These are phyloP conservation scores for Brachionus manjavacas DNA, from an alignment of 1,140 invertebrate species.

Conservation along the genomic window DNA sequence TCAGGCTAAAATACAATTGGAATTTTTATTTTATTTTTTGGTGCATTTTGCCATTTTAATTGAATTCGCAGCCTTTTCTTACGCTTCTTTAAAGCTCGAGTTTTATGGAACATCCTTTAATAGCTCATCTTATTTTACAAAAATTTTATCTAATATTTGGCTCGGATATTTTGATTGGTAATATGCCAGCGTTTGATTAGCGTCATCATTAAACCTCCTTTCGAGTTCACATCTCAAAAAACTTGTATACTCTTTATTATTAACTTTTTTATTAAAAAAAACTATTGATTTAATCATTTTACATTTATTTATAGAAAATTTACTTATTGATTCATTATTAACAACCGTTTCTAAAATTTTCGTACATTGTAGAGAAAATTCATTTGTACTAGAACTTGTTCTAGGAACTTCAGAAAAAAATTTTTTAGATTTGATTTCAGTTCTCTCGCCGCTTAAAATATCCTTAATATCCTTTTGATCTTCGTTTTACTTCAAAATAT, in stretches of 20 bases:
- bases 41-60: background rate
- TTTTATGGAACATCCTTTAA: background rate
- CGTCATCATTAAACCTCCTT: background rate
- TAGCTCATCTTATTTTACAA: background rate
- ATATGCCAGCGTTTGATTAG: background rate
- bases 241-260: background rate
- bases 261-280: background rate
- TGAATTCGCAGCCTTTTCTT: background rate
- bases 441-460: background rate
- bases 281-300: background rate
- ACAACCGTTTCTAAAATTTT: background rate
- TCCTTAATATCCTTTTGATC: background rate
- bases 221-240: background rate
- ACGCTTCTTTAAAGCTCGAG: background rate
- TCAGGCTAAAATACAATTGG: background rate
- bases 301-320: background rate
- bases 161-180: background rate
- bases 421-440: background rate
- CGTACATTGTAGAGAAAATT: background rate
- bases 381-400: background rate
- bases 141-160: background rate
- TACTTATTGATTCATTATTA: background rate
- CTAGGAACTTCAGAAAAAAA: background rate
- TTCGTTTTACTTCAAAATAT: background rate
- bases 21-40: background rate